Evolutionary conservation across 2,113 vertebrate genomes (phyloP).

Genomic region (Tychaedon coryphoeus): DNA sequence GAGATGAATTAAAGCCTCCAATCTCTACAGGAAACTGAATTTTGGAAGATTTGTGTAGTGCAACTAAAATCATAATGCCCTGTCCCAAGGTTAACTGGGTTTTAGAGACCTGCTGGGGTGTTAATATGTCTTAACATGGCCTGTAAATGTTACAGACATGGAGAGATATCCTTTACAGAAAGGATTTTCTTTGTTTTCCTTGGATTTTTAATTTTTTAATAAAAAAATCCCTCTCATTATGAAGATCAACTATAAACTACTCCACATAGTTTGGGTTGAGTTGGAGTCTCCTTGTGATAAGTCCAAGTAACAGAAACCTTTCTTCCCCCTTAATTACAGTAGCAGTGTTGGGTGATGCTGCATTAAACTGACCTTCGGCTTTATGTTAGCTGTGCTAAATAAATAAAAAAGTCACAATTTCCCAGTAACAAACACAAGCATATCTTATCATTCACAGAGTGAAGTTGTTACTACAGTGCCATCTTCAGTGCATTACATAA

Average conservation of each 20-base stretch:
- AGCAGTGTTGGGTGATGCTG: background rate
- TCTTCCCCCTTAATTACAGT: slow-evolving; percentile 21
- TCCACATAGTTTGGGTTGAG: background rate
- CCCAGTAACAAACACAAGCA: slow-evolving; percentile 35
- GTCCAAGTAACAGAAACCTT: slow-evolving; percentile 8
- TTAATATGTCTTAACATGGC: background rate
- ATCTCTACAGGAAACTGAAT: background rate
- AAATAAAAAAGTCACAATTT: slow-evolving; percentile 37
- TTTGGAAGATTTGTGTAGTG: background rate
- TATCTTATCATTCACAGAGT: slow-evolving; percentile 18
- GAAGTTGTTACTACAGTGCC: slow-evolving; percentile 75
- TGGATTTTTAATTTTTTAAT: background rate
- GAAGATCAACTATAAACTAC: background rate
- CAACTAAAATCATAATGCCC: background rate
- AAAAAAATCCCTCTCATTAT: background rate
- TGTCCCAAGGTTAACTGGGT: background rate
- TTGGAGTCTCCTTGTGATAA: background rate
- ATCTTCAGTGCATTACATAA: slow-evolving; percentile 71
- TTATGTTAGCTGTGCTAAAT: background rate
- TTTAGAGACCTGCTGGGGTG: background rate
- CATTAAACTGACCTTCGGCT: slow-evolving; percentile 31
- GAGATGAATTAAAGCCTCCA: background rate
- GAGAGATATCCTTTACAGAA: background rate
- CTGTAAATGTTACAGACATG: background rate
- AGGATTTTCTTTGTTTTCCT: background rate